Conservation (phyloP, 1,140 invertebrate species). For the Drosophila tropicalis region DNA sequence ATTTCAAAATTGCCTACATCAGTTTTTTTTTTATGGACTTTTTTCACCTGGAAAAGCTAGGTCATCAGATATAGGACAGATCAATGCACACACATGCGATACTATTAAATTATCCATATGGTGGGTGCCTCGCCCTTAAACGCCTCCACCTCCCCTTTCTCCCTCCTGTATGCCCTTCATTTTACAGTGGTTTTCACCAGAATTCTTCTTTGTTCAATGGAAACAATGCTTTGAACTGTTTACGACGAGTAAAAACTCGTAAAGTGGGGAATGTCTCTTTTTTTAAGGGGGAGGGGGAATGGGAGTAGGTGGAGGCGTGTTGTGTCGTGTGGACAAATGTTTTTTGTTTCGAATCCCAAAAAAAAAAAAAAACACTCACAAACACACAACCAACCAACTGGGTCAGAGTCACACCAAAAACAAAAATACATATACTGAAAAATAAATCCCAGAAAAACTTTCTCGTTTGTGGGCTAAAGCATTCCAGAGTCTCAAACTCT, state of each 20-base stretch:
- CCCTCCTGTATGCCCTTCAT: constrained; percentile 20
- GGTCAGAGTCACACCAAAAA: constrained; percentile 26
- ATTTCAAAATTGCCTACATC: background rate
- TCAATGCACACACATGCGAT: constrained; percentile 18
- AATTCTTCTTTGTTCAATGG: constrained; percentile 58
- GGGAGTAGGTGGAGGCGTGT: constrained; percentile 29
- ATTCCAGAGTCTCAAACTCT: background rate
- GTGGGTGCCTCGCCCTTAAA: constrained; percentile 14
- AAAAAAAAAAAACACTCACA: constrained; percentile 11
- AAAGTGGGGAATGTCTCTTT: constrained; percentile 34
- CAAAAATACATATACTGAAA: constrained; percentile 10
- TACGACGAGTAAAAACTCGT: constrained; percentile 38
- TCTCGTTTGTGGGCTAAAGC: constrained; percentile 23
- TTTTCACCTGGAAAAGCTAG: constrained; percentile 10
- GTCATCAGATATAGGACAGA: constrained; percentile 22
- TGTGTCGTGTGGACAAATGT: constrained; percentile 63
- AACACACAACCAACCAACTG: constrained; percentile 35
- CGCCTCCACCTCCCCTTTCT: background rate
- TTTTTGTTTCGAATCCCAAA: constrained; percentile 45
- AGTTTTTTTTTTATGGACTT: background rate
- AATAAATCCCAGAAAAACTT: constrained; percentile 33
- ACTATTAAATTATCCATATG: constrained; percentile 7
- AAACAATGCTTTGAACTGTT: constrained; percentile 65
- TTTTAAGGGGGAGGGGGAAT: background rate
- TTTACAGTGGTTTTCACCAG: constrained; percentile 43